Evolutionary conservation across 2,797 vertebrate species (phyloP), one percentile per base, ranked within the genome.

Genomic region (Chanos chanos): DNA sequence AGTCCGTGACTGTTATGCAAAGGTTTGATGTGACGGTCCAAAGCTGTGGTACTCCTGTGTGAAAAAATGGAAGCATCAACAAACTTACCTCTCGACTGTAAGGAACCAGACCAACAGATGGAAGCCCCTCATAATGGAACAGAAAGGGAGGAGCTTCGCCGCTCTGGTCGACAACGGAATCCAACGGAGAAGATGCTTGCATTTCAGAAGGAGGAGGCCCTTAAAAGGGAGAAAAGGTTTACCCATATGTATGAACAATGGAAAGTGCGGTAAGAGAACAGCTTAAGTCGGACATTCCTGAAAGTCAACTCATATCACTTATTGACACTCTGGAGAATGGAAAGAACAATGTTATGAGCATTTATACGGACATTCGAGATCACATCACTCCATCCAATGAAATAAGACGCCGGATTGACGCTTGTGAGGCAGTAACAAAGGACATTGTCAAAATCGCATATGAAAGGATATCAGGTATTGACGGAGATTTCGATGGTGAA

Each of bases 181-280:
- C 63, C 47, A 2, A 70, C 51, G 0, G 41, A 56, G n/a, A 73
- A 31, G 47, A 73, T 69, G 65, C 45, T 55, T 24, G 49, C 39
- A 16, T 66, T 36, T n/a, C 9, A 60, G 2, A 16, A 6, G 3
- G 64, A 73, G 47, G 47, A 68, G 22, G 47, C 31, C 5, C 43
- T 58, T 10, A 57, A 43, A 45, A 70, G 25, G 19, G 53, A 66
- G 19, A 53, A 28, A 28, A 63, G 56, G 37, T 19, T 71, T 2
- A 10, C 7, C 4, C 27, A 10, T 1, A 1, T 64, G 2, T 68
- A 70, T 44, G 47, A 50, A 10, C 44, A 71, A 22, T 74, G 63
- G 62, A 66, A 71, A n/a, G 21, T 6, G 2, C 52, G 3, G 22
- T 52, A 13, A 34, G 47, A 41, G 12, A 64, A 1, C 54, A 64